A percentile compares a stretch with the other conserved stretches of the same genome.
Evolutionary conservation across 1,140 invertebrate genomes (phyloP).

Genomic region (Rhizoglyphus robini): DNA sequence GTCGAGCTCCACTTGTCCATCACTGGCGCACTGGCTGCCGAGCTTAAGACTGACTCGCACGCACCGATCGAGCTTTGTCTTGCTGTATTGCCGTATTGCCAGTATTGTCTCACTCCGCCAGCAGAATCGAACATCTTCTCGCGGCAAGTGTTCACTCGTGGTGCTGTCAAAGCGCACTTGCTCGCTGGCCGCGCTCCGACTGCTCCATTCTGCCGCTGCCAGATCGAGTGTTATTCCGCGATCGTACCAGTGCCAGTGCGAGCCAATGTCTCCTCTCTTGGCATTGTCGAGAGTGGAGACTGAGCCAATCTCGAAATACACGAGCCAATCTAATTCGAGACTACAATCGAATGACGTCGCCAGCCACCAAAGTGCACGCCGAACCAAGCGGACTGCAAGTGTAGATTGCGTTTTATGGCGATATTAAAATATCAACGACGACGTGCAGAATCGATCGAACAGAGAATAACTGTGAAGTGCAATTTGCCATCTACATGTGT

Average conservation of each 20-base stretch:
- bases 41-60: neutral
- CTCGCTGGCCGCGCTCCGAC: neutral
- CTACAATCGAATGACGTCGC: conserved; percentile 1
- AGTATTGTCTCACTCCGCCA: neutral
- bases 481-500: neutral
- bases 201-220: neutral
- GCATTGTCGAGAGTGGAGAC: conserved; percentile 2
- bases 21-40: neutral
- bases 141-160: no score
- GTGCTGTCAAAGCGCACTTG: neutral
- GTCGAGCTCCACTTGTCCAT: conserved; percentile 13
- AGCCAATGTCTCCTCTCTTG: conserved; percentile 12
- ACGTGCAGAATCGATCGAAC: conserved; percentile 2
- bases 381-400: no score
- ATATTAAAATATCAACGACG: conserved; percentile 14
- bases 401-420: neutral
- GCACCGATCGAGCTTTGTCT: conserved; percentile 2
- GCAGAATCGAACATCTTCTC: neutral
- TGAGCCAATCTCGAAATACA: neutral
- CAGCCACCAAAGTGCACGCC: no score
- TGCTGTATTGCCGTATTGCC: neutral
- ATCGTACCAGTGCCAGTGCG: neutral
- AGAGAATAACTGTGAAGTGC: neutral
- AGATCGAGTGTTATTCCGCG: neutral
- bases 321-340: neutral